A percentile compares a stretch with the other conserved stretches of the same genome.
Conservation (phyloP, 2,888 invertebrate species). For the Drepanosiphum platanoidis region DNA sequence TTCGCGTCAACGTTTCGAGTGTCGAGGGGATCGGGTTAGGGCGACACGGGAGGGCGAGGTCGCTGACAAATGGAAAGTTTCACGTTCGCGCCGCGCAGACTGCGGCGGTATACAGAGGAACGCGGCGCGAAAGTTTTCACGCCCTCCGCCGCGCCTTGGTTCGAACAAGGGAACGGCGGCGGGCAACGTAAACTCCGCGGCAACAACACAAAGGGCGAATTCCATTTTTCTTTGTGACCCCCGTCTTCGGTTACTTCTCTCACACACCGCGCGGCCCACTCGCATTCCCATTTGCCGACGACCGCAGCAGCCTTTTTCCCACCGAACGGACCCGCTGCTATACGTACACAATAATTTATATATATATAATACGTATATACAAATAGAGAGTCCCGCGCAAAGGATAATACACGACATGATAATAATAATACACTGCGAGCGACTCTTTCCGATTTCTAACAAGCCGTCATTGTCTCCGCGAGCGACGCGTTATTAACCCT, state of each 20-base stretch:
- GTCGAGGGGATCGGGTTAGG: neutral
- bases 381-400: neutral
- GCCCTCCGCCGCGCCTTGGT: neutral
- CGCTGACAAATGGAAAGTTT: slow-evolving; percentile 39
- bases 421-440: neutral
- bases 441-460: neutral
- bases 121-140: slow-evolving; percentile 9
- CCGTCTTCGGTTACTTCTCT: neutral
- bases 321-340: neutral
- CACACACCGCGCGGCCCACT: neutral
- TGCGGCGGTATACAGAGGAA: neutral
- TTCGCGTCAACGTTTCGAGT: neutral
- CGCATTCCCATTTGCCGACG: neutral
- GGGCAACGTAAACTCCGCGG: neutral
- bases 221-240: neutral
- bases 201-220: slow-evolving; percentile 9
- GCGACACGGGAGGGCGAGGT: neutral
- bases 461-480: neutral
- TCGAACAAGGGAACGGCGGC: neutral
- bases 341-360: neutral
- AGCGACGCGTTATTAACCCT: neutral
- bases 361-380: neutral
- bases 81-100: too few species aligned
- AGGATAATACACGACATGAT: neutral
- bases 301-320: neutral